Evolutionary conservation across 2,797 vertebrate species (phyloP), one percentile per base, ranked within the genome.

Genomic region (Pipistrellus nathusii): DNA sequence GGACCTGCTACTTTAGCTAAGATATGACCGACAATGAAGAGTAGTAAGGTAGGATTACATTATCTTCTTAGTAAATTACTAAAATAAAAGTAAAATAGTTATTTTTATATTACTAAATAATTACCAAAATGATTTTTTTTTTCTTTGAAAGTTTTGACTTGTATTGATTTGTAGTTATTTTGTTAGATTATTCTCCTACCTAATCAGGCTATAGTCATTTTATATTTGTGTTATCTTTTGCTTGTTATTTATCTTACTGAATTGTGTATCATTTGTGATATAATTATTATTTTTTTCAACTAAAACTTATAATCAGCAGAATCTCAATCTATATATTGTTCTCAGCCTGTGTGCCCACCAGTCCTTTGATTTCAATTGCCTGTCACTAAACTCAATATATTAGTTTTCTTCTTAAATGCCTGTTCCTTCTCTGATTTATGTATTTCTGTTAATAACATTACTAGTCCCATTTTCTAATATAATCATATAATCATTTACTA

Each of bases 1-100:
- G 96, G 95, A 94, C n/a, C 88, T 89, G 77, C 90, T 95, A 7
- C 82, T 92, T 90, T 96, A 95, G 91, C 95, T 95, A 69, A 95
- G 69, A 62, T 81, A 80, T 75, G 92, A 48, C 82, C 95, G 88
- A 55, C 95, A 88, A 81, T 73, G 91, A 90, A 77, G 32, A 77
- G 73, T 88, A 84, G 90, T 73, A 94, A 97, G 96, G 96, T 97
- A 97, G 93, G 96, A 88, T 84, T 9, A 48, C 21, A 71, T 94
- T 88, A 51, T 93, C 9, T 89, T 94, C 41, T 91, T 87, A 83
- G 53, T 83, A 83, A 88, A 91, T 71, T 44, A 75, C 38, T 78
- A 25, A 77, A 68, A 38, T 38, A 57, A 53, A 44, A 11, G n/a
- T 35, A 35, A 35, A 53, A 35, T n/a, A 35, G 48, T 35, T 55